Conservation (phyloP, 2,888 invertebrate genomes). For the Rhodophaea formosa region DNA sequence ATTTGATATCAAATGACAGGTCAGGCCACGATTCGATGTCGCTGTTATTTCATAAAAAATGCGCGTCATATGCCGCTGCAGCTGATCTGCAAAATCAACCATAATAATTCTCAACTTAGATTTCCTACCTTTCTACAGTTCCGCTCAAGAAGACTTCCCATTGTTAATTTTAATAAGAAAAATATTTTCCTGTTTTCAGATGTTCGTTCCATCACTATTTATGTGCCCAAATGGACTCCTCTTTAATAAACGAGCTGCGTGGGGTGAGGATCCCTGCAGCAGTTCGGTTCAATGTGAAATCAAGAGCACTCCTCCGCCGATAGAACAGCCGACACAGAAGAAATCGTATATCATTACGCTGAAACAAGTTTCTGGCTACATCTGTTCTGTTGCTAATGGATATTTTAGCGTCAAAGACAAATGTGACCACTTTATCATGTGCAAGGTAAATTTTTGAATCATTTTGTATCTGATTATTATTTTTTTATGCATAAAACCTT, state of each 20-base stretch:
- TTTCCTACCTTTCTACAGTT: no score
- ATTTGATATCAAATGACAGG: no score
- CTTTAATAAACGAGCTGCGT: neutral
- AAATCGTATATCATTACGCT: neutral
- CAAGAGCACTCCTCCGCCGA: neutral
- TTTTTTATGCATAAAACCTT: neutral
- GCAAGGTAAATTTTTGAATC: neutral
- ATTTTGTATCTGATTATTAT: no score
- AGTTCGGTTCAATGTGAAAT: neutral
- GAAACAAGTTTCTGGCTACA: neutral
- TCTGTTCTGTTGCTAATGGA: neutral
- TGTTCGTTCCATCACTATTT: neutral
- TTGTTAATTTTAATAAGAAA: no score
- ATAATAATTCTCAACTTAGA: no score
- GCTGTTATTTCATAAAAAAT: no score
- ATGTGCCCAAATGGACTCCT: neutral
- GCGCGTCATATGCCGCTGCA: no score
- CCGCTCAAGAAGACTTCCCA: no score
- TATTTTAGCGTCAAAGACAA: conserved; percentile 1
- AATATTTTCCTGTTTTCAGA: neutral
- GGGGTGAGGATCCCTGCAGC: conserved; percentile 1
- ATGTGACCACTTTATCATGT: conserved; percentile 3
- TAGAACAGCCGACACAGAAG: neutral
- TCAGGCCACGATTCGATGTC: no score
- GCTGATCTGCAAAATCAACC: no score